Conservation (phyloP, 2,888 invertebrate species). For the Dicranocentrus wangi region DNA sequence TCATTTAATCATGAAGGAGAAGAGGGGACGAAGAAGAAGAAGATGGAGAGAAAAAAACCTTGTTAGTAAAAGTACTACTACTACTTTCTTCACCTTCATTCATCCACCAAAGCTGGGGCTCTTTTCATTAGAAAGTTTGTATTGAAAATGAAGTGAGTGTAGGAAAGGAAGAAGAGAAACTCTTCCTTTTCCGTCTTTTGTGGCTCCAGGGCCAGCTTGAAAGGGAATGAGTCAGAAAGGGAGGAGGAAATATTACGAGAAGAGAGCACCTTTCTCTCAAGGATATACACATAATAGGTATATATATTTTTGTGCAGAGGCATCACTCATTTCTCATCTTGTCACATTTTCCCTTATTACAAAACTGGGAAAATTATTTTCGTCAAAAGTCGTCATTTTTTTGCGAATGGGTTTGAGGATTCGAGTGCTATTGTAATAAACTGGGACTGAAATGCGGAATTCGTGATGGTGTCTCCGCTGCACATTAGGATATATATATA, state of each 20-base stretch:
- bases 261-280: not conserved
- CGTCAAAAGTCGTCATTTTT: not conserved
- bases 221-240: not conserved
- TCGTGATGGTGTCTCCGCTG: too few relatives aligned
- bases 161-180: not conserved
- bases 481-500: too few relatives aligned
- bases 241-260: not conserved
- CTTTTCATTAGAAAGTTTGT: not conserved
- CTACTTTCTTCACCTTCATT: slow-evolving; percentile 29
- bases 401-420: not conserved
- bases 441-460: too few relatives aligned
- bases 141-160: not conserved
- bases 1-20: slow-evolving; percentile 21
- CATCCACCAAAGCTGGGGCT: not conserved
- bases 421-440: too few relatives aligned
- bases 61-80: slow-evolving; percentile 33
- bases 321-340: not conserved
- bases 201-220: not conserved
- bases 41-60: slow-evolving; percentile 11
- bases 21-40: too few relatives aligned
- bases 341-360: slow-evolving; percentile 30
- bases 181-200: not conserved
- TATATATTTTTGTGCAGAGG: not conserved
- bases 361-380: slow-evolving; percentile 35
- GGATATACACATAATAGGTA: not conserved